Conservation (phyloP, 1,140 invertebrate species). For the Manduca sexta region DNA sequence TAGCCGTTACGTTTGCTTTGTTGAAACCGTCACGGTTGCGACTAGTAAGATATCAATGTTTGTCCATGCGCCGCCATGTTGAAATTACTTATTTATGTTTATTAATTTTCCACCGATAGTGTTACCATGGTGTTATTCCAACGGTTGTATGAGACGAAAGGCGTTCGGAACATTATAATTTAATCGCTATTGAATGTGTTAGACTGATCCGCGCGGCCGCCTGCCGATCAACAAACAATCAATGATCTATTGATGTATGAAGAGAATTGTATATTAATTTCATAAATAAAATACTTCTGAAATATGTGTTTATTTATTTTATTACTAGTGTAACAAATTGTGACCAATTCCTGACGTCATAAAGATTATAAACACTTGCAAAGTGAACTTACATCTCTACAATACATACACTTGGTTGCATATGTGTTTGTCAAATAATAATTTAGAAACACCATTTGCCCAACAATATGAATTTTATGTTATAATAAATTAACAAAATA, state of each 20-base stretch:
- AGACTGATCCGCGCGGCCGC: slow-evolving; percentile 25
- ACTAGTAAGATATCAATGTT: no score
- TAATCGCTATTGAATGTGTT: slow-evolving; percentile 20
- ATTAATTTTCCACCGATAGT: slow-evolving; percentile 18
- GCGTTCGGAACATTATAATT: slow-evolving; percentile 9
- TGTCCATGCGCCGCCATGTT: slow-evolving; percentile 1
- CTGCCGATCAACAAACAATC: slow-evolving; percentile 26
- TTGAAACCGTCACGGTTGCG: no score
- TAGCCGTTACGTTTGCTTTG: no score
- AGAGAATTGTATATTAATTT: slow-evolving; percentile 70
- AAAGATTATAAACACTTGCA: no score
- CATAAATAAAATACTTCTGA: slow-evolving; percentile 67
- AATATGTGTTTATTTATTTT: slow-evolving; percentile 28
- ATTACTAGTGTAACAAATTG: no score
- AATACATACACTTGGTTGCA: no score
- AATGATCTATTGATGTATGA: slow-evolving; percentile 55
- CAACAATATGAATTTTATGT: no score
- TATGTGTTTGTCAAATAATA: no score
- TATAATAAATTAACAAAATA: no score
- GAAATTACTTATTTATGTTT: slow-evolving; percentile 7
- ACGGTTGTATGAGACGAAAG: slow-evolving; percentile 15
- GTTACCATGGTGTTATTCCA: slow-evolving; percentile 15
- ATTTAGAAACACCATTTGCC: no score
- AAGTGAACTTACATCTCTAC: no score
- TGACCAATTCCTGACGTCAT: no score